Evolutionary conservation across 2,888 invertebrate genomes (phyloP), one percentile per base, ranked within the genome.

Genomic region (Dermolepida albohirtum): DNA sequence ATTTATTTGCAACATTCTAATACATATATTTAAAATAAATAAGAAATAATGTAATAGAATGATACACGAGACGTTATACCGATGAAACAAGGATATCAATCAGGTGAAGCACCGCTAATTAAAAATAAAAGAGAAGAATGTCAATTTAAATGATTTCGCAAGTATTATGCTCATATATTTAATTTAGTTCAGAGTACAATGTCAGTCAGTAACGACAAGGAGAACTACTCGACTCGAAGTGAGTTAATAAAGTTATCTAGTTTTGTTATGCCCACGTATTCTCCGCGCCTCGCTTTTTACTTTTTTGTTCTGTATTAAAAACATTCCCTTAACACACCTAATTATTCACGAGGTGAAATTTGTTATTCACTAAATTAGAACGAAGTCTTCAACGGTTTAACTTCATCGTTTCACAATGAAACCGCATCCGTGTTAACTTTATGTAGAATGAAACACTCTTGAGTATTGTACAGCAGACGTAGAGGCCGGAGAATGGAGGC

Each of bases 351-450:
- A 54, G 39, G 54, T 54, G 40, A 54, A 39, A 54, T 54, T 54
- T 54, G 54, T 54, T 54, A 54, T 54, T 54, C 54, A 54, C 39
- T 17, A 54, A 54, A 54, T 54, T 54, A 54, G 40, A 54, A 54
- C 39, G 54, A 54, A 54, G 39, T 54, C 54, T 54, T 40, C 54
- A 54, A 40, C 54, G 40, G 54, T 40, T 54, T 54, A 54, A 54
- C 54, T 54, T 54, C 40, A 54, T 54, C 54, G 40, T 54, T 54
- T 54, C 40, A 54, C 54, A 54, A 54, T 54, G 40, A 54, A 54
- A 39, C 40, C 54, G 40, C 10, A 14, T 11, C 16, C 54, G 12
- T 14, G 44, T 44, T 14, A 14, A 44, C 44, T 14, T 12, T 14
- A 12, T 11, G n/a, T 44, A 44, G 4, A 14, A 12, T 11, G 12